Evolutionary conservation across 2,888 invertebrate genomes (phyloP), one percentile per base, ranked within the genome.

Genomic region (Mythimna lalbum): DNA sequence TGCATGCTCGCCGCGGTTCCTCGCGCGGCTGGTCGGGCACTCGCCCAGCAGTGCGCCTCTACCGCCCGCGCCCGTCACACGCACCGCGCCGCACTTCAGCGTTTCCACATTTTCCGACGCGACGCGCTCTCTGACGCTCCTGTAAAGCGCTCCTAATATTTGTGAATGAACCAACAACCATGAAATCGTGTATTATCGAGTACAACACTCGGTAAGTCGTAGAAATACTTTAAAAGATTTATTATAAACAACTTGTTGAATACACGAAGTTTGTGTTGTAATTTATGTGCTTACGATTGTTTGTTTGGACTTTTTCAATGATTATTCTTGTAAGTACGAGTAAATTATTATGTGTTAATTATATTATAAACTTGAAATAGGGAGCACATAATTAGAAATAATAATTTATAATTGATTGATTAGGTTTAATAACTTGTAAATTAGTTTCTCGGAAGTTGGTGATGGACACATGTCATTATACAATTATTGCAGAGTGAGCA

Each of bases 41-140:
- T 60, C 59, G 64, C 75, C 63, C 75, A 76, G 70, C 84, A 87
- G 87, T 87, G 80, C 78, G 78, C 72, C 66, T 76, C 65, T 53
- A n/a, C 70, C 70, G 68, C 69, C 75, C 86, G 82, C 27, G 57
- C 78, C 63, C 63, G 78, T 31, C 66, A 80, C 82, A 83, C 85
- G 87, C 79, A 61, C 69, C 70, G 73, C 69, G 74, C 67, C 17
- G n/a, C 56, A 23, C 1, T 72, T 61, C 71, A 43, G 52, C 59
- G 65, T 73, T 55, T 56, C 31, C 49, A 79, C 68, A 80, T 80
- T 76, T 78, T 65, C 71, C 64, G 73, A 73, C 65, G 73, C 68
- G 81, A 73, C 77, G 69, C 73, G 71, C 57, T 68, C 64, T 12
- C 66, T n/a, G 39, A 63, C 74, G 62, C 67, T 75, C 56, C 67